Percentiles rank a stretch among this genome's conserved stretches.
These are phyloP conservation scores for Trissolcus japonicus DNA, from an alignment of 2,888 invertebrate genomes.

Conservation along the genomic window DNA sequence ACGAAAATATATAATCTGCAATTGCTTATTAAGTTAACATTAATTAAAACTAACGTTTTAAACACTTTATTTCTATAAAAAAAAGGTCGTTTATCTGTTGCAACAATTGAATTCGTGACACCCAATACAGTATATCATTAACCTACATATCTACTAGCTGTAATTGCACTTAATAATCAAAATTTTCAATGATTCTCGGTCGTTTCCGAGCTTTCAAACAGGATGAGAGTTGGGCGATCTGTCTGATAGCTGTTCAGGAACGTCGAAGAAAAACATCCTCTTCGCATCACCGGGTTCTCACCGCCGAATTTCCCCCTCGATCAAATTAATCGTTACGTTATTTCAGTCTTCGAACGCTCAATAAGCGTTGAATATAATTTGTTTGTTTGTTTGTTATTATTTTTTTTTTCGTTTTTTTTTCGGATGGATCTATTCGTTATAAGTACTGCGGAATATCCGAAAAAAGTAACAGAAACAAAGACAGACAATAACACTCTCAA, in stretches of 20 bases:
- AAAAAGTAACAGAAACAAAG: conserved; percentile 15
- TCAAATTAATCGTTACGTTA: not conserved
- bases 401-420: conserved; percentile 14
- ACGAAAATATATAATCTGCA: conserved; percentile 1
- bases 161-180: conserved; percentile 57
- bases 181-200: conserved; percentile 30
- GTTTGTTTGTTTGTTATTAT: not conserved
- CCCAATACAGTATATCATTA: conserved; percentile 28
- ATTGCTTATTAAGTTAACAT: conserved; percentile 1
- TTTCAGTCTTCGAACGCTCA: conserved; percentile 36
- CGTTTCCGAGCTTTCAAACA: conserved; percentile 25
- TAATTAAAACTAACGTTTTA: no score
- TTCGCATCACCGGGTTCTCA: conserved; percentile 36
- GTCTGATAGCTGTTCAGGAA: conserved; percentile 24
- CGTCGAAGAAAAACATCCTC: conserved; percentile 21
- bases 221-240: conserved; percentile 43
- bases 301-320: not conserved
- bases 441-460: conserved; percentile 56
- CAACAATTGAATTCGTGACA: conserved; percentile 15
- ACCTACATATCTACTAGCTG: conserved; percentile 45
- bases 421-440: conserved; percentile 46
- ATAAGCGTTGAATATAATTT: not conserved
- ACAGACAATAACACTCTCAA: conserved; percentile 8
- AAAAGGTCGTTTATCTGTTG: not conserved
- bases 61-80: not conserved